phyloP scores from a whole-genome alignment of 2,888 invertebrate species.

The Tanaodytes sp. region DNA sequence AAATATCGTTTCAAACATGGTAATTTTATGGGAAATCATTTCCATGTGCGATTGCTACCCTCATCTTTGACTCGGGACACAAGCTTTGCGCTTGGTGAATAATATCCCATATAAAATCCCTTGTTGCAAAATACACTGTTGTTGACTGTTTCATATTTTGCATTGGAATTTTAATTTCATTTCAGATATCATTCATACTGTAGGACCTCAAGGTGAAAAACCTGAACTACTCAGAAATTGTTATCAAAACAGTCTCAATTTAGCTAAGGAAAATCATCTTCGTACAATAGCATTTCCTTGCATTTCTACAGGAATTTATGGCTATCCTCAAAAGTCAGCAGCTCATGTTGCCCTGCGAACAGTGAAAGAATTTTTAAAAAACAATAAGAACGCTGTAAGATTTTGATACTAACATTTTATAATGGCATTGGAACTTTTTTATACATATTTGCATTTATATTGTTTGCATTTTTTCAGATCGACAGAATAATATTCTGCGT shows the following conservation, averaged over 20 bases:
- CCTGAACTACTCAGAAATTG: slow-evolving; percentile 79
- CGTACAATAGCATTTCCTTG: slow-evolving; percentile 88
- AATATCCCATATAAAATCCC: too few species aligned
- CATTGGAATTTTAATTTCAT: too few species aligned
- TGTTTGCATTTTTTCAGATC: slow-evolving; percentile 73
- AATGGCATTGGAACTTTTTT: not conserved
- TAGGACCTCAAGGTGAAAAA: slow-evolving; percentile 86
- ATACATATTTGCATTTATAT: slow-evolving; percentile 4
- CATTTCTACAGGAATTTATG: slow-evolving; percentile 93
- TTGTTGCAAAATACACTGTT: too few species aligned
- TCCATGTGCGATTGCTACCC: too few species aligned
- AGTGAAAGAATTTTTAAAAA: slow-evolving; percentile 78
- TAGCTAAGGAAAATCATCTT: slow-evolving; percentile 76
- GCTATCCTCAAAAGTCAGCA: slow-evolving; percentile 86
- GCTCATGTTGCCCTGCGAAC: slow-evolving; percentile 82
- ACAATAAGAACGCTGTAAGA: slow-evolving; percentile 73
- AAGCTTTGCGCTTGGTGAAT: too few species aligned
- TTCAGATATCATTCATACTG: slow-evolving; percentile 90
- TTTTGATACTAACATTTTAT: slow-evolving; percentile 6
- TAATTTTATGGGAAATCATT: too few species aligned
- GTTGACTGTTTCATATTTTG: too few species aligned
- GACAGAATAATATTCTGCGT: slow-evolving; percentile 87
- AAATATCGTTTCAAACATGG: too few species aligned
- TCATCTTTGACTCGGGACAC: too few species aligned
- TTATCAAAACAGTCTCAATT: slow-evolving; percentile 80